phyloP scores from a whole-genome alignment of 1,140 invertebrate species.

The Cydia strobilella region DNA sequence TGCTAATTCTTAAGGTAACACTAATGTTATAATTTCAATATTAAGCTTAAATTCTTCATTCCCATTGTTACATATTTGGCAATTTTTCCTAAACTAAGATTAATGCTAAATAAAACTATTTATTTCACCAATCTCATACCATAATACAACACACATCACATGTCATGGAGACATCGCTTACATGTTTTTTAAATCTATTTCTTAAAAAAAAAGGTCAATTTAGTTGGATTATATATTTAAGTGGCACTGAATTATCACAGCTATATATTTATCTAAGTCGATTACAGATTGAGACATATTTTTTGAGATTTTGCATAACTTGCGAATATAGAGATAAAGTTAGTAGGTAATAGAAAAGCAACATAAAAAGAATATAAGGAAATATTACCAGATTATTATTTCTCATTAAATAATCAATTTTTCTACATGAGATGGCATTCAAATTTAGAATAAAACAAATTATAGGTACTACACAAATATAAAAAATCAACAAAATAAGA shows the following conservation, averaged over 20 bases:
- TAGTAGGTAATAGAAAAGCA: conserved; percentile 1
- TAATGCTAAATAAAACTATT: background rate
- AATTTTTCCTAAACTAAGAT: conserved; percentile 5
- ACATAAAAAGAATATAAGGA: conserved; percentile 27
- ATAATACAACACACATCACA: too few species aligned
- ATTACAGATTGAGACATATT: conserved; percentile 2
- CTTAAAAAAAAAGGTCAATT: background rate
- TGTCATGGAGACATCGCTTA: background rate
- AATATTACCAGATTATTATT: background rate
- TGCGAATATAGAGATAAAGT: background rate
- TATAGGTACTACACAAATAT: conserved; percentile 12
- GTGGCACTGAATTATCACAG: conserved; percentile 70
- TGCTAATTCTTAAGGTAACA: conserved; percentile 17
- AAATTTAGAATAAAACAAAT: conserved; percentile 9
- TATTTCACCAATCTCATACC: background rate
- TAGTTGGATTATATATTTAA: conserved; percentile 35
- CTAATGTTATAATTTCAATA: background rate
- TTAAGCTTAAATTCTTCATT: conserved; percentile 21
- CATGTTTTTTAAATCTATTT: background rate
- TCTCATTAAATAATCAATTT: background rate
- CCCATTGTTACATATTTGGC: conserved; percentile 19
- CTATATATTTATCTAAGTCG: conserved; percentile 25
- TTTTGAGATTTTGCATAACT: background rate
- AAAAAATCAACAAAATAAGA: conserved; percentile 19
- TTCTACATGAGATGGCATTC: background rate